Evolutionary conservation across 2,113 vertebrate species (phyloP), one percentile per base, ranked within the genome.

Genomic region (Proterorhinus semilunaris): DNA sequence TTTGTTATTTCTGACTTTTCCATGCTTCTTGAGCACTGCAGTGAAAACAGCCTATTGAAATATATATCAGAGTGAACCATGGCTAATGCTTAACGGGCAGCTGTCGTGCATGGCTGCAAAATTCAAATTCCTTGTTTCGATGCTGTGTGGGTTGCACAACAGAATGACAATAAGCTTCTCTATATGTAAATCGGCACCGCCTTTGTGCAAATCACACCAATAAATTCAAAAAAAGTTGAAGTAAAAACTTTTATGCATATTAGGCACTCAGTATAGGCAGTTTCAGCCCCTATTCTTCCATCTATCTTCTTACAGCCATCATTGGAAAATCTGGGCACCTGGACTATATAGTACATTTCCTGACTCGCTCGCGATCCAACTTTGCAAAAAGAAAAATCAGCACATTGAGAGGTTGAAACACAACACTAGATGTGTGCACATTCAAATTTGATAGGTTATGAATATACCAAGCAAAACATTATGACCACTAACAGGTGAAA

Each of bases 251-350:
- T 49, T 82, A 86, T 85, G 80, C 72, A 87, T 87, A 87, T 87
- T 76, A 90, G 88, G 90, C 90, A 88, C 86, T 89, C 86, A 87
- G 78, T 83, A 79, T 78, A 88, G 88, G 86, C 87, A 88, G 85
- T 83, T 71, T 78, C 53, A 75, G 83, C 83, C 85, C 75, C 63
- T 2, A 80, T 82, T 66, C 72, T 69, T 76, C 67, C 46, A 9
- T 48, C 45, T 47, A 11, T 78, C 79, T 81, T 73, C 51, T 55
- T 53, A 74, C 80, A 51, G 77, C 62, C 79, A 71, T 67, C 65
- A 81, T 69, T 53, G 71, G 48, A 61, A 84, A 83, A 78, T 75
- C 83, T 74, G 50, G 43, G 72, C 80, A 58, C 27, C 27, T 58
- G 55, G 11, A 13, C 55, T 58, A 42, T 6, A 58, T 6, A 58